Evolutionary conservation across 2,888 invertebrate genomes (phyloP).

Genomic region (Mythimna albipuncta): DNA sequence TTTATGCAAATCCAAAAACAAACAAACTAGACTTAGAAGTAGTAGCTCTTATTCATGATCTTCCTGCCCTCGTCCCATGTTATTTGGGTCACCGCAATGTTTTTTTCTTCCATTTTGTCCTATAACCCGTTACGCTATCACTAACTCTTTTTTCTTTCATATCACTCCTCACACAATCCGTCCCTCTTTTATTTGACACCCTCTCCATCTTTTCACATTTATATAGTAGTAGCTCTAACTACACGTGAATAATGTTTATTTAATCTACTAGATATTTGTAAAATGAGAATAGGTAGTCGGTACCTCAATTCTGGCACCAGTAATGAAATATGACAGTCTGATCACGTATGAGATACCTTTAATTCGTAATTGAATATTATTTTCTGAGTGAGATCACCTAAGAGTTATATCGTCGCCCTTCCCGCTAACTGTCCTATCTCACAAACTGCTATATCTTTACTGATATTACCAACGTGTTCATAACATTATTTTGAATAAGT

Average conservation of each 20-base stretch:
- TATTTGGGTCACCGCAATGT: too few relatives aligned
- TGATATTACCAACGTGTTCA: too few relatives aligned
- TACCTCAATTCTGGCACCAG: conserved; percentile 1
- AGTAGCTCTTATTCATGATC: too few relatives aligned
- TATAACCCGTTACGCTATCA: not conserved
- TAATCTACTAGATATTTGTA: not conserved
- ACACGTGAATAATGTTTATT: conserved; percentile 1
- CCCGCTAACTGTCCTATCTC: too few relatives aligned
- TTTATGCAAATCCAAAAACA: not conserved
- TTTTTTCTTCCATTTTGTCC: too few relatives aligned
- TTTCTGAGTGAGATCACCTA: not conserved
- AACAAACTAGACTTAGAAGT: not conserved
- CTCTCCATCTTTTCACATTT: not conserved
- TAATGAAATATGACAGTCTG: not conserved
- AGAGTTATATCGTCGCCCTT: not conserved
- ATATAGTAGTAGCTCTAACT: too few relatives aligned
- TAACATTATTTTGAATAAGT: too few relatives aligned
- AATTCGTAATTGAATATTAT: not conserved
- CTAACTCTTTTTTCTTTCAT: not conserved
- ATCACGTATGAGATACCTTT: conserved; percentile 11
- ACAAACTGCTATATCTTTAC: too few relatives aligned
- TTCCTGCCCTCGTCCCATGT: too few relatives aligned
- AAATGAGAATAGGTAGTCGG: not conserved
- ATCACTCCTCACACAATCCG: not conserved
- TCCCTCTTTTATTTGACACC: not conserved